Percentiles rank a stretch among this genome's conserved stretches.
phyloP scores from a whole-genome alignment of 2,888 invertebrate species.

The Lampropteryx suffumata region DNA sequence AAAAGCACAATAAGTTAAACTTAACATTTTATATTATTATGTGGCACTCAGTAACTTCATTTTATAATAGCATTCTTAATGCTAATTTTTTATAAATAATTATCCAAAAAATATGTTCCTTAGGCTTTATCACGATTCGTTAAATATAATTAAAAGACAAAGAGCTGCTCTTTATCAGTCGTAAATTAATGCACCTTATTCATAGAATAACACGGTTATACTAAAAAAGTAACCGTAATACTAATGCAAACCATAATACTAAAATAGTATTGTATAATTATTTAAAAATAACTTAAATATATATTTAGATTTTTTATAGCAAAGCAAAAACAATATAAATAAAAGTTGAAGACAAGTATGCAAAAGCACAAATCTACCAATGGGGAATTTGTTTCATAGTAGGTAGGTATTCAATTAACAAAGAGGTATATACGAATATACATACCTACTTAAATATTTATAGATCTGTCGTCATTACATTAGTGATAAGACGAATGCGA shows the following conservation, averaged over 20 bases:
- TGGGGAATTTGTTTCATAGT: no score
- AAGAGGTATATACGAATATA: no score
- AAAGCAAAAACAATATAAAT: no score
- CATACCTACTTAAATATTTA: slow-evolving; percentile 46
- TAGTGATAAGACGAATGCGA: slow-evolving; percentile 94
- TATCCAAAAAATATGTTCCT: slow-evolving; percentile 45
- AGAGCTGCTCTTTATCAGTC: slow-evolving; percentile 33
- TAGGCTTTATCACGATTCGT: slow-evolving; percentile 23
- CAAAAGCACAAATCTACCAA: no score
- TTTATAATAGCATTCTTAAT: slow-evolving; percentile 50
- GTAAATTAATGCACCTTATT: slow-evolving; percentile 15
- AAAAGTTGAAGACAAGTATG: no score
- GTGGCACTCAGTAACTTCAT: slow-evolving; percentile 29
- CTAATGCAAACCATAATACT: background rate
- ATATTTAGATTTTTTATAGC: no score
- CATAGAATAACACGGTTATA: background rate
- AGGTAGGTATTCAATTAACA: no score
- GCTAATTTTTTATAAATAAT: slow-evolving; percentile 37
- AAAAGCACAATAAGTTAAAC: slow-evolving; percentile 18
- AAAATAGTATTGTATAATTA: no score
- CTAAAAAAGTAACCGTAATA: no score
- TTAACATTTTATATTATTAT: slow-evolving; percentile 21
- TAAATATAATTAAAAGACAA: slow-evolving; percentile 13
- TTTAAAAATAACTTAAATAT: no score
- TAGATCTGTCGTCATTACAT: slow-evolving; percentile 89